Evolutionary conservation across 2,797 vertebrate species (phyloP).

Genomic region (Lemur catta): DNA sequence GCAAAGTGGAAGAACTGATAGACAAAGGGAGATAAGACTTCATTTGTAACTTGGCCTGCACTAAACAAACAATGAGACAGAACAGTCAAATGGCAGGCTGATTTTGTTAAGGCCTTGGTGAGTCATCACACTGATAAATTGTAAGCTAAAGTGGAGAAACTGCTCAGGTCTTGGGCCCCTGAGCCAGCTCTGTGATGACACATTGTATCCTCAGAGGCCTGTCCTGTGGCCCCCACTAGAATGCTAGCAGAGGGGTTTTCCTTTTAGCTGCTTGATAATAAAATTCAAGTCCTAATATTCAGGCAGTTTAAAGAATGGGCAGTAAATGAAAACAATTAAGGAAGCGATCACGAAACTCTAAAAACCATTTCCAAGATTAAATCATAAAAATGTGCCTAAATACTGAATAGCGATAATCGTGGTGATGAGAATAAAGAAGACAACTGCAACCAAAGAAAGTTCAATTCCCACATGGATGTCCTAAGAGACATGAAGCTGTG

Average conservation of each 20-base stretch:
- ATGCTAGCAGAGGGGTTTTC: neutral
- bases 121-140: neutral
- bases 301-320: conserved; percentile 24
- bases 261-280: conserved; percentile 25
- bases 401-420: neutral
- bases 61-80: neutral
- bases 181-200: neutral
- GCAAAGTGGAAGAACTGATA: neutral
- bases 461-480: neutral
- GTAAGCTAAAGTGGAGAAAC: neutral
- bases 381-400: conserved; percentile 39
- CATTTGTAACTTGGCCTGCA: neutral
- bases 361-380: neutral
- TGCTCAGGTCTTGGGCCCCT: neutral
- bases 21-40: neutral
- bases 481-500: neutral
- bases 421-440: neutral
- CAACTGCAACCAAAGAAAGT: neutral
- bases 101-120: neutral
- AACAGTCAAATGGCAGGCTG: neutral
- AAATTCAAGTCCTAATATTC: conserved; percentile 35
- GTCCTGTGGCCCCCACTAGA: neutral
- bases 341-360: conserved; percentile 24
- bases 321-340: conserved; percentile 47
- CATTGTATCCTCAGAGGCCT: neutral